Percentiles rank a stretch among this genome's conserved stretches.
Conservation (phyloP, 2,888 invertebrate species). For the Philaethria dido region DNA sequence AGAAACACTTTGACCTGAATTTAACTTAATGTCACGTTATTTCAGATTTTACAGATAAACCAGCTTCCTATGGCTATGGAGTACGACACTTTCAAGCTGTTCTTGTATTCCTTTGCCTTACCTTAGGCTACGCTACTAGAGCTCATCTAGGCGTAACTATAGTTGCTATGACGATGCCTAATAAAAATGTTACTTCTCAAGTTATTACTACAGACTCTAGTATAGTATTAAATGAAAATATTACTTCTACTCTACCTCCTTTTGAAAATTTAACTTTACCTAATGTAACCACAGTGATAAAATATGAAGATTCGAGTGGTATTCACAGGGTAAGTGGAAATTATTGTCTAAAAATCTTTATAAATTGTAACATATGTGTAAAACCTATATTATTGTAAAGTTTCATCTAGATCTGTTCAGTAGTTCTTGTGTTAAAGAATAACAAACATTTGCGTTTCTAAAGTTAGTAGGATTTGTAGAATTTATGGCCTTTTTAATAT, state of each 20-base stretch:
- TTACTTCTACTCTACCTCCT: neutral
- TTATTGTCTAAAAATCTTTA: no score
- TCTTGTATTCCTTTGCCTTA: slow-evolving; percentile 52
- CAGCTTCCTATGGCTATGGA: slow-evolving; percentile 55
- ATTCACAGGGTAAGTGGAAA: slow-evolving; percentile 18
- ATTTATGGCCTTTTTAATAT: no score
- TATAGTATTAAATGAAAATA: slow-evolving; percentile 5
- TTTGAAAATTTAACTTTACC: neutral
- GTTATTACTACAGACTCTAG: neutral
- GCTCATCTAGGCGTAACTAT: slow-evolving; percentile 63
- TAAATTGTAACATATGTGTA: no score
- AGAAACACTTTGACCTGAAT: no score
- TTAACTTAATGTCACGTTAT: slow-evolving; percentile 21
- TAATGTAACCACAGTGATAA: neutral
- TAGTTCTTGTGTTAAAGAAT: no score
- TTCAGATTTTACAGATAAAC: slow-evolving; percentile 46
- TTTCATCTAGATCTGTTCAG: no score
- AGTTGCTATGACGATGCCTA: slow-evolving; percentile 60
- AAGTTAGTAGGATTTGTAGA: no score
- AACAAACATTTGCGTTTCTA: no score
- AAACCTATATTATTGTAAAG: no score
- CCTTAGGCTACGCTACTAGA: slow-evolving; percentile 52
- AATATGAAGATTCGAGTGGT: neutral
- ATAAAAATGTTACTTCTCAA: neutral
- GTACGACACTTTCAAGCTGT: slow-evolving; percentile 58